Percentiles rank a stretch among this genome's conserved stretches.
Conservation (phyloP, 2,888 invertebrate species). For the Dugesia japonica region DNA sequence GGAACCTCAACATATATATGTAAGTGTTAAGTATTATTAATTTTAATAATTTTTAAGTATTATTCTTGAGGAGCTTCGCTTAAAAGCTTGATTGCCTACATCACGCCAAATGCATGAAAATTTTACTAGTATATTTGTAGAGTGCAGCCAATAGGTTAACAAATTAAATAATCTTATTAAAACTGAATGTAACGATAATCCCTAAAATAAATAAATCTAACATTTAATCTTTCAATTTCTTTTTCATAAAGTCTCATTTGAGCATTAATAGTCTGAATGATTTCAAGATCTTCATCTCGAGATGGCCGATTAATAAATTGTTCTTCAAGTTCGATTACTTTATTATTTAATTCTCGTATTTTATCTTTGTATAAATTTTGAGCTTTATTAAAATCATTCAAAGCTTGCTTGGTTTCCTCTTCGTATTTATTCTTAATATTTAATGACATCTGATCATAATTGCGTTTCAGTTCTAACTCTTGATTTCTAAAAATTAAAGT, state of each 20-base stretch:
- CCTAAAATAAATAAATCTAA: too few species aligned
- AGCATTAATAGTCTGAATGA: conserved; percentile 41
- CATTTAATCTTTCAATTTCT: conserved; percentile 42
- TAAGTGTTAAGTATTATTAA: too few species aligned
- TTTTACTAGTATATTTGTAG: too few species aligned
- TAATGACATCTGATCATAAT: background rate
- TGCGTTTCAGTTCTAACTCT: background rate
- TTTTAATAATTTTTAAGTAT: too few species aligned
- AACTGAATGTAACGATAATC: too few species aligned
- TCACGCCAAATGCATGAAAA: too few species aligned
- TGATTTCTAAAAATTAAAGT: background rate
- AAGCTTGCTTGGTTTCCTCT: conserved; percentile 50
- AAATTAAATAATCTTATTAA: too few species aligned
- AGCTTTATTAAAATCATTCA: conserved; percentile 44
- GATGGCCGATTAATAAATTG: conserved; percentile 44
- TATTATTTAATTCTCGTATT: conserved; percentile 40
- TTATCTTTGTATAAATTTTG: conserved; percentile 46
- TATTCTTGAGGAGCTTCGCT: too few species aligned
- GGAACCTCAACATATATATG: too few species aligned
- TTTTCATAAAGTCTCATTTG: conserved; percentile 40
- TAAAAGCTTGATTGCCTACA: too few species aligned
- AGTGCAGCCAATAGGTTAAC: too few species aligned
- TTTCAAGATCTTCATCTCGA: conserved; percentile 44
- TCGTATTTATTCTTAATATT: conserved; percentile 41
- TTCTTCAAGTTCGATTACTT: conserved; percentile 44